Evolutionary conservation across 2,888 invertebrate genomes (phyloP).

Genomic region (Athalia rosae): DNA sequence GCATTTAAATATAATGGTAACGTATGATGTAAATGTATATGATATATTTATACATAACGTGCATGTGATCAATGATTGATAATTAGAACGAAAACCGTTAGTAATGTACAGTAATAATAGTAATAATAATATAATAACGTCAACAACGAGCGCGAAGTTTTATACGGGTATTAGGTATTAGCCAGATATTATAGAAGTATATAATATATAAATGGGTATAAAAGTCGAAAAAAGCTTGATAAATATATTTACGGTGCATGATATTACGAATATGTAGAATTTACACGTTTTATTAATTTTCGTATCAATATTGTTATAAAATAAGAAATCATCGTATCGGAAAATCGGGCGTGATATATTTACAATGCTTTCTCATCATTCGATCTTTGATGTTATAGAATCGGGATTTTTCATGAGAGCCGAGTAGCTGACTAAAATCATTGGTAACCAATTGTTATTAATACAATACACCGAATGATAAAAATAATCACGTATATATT

Average conservation of each 20-base stretch:
- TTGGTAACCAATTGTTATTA: too few species aligned
- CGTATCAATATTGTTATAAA: background rate
- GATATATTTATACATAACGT: background rate
- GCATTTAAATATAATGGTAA: conserved; percentile 24
- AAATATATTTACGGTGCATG: background rate
- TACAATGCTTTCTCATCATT: background rate
- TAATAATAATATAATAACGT: background rate
- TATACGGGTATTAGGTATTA: background rate
- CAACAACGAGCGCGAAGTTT: background rate
- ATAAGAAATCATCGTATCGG: background rate
- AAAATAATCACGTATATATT: background rate
- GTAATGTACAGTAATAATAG: too few species aligned
- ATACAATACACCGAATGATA: background rate
- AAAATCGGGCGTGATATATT: background rate
- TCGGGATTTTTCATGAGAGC: conserved; percentile 1
- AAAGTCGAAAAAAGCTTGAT: conserved; percentile 29
- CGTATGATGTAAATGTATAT: background rate
- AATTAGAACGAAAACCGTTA: too few species aligned
- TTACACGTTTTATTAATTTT: too few species aligned
- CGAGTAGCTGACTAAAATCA: conserved; percentile 10
- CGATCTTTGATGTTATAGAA: background rate
- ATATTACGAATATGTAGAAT: too few species aligned
- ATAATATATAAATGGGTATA: conserved; percentile 3
- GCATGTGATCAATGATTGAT: too few species aligned
- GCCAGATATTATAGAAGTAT: background rate